Conservation (phyloP, 2,797 vertebrate species). For the Sebastes dallii region DNA sequence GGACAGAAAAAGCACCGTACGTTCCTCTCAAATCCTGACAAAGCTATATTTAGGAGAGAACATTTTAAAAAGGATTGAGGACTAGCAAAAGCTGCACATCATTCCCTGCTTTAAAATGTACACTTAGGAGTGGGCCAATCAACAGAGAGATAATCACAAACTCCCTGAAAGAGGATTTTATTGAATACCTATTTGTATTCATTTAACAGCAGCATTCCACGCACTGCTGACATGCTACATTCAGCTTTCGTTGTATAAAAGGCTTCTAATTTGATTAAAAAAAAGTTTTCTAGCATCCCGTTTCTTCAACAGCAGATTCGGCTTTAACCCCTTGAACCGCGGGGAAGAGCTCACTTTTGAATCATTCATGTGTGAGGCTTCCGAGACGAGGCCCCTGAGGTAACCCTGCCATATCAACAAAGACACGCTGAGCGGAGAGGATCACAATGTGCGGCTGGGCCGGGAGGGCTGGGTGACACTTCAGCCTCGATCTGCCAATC, state of each 20-base stretch:
- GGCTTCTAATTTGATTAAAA: constrained; percentile 22
- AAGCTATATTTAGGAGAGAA: neutral
- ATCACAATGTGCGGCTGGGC: constrained; percentile 46
- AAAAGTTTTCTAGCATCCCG: constrained; percentile 7
- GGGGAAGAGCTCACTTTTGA: constrained; percentile 40
- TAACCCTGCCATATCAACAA: constrained; percentile 63
- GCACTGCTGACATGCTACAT: neutral
- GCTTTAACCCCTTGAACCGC: constrained; percentile 47
- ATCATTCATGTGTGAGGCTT: constrained; percentile 46
- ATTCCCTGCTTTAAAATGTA: constrained; percentile 12
- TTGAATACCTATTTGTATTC: constrained; percentile 39
- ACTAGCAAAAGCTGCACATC: neutral
- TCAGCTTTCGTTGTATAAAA: constrained; percentile 18
- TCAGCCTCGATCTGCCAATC: constrained; percentile 81
- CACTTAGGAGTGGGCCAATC: neutral
- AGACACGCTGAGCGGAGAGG: constrained; percentile 53
- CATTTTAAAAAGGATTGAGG: neutral
- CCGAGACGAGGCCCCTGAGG: constrained; percentile 31
- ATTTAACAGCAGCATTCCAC: constrained; percentile 15
- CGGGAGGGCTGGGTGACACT: constrained; percentile 61
- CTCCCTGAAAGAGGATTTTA: constrained; percentile 23
- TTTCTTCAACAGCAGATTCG: constrained; percentile 14
- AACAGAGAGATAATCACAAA: constrained; percentile 38
- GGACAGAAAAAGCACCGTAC: neutral
- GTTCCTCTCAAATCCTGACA: constrained; percentile 2